Evolutionary conservation across 2,113 vertebrate species (phyloP).

Genomic region (Labeo catla): DNA sequence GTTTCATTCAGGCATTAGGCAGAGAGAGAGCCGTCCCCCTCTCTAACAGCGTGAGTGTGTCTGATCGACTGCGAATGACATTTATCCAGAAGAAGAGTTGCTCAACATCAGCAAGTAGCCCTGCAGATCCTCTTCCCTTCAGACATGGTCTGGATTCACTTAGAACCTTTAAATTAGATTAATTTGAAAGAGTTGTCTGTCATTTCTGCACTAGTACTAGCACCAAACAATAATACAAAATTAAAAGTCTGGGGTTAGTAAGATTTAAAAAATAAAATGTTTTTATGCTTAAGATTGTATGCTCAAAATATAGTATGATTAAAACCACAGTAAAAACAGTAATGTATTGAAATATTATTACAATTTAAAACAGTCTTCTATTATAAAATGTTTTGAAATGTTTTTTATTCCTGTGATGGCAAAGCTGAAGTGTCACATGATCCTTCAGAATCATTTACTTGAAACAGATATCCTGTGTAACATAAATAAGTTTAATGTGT

Average conservation of each 20-base stretch:
- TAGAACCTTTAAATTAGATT: not conserved
- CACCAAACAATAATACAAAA: not conserved
- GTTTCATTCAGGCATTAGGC: conserved; percentile 63
- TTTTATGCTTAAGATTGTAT: no score
- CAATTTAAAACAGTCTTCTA: not conserved
- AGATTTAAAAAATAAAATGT: no score
- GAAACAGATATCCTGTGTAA: not conserved
- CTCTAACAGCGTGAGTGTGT: conserved; percentile 77
- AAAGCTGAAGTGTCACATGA: not conserved
- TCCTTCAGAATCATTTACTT: not conserved
- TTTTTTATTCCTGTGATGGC: not conserved
- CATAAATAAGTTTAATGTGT: not conserved
- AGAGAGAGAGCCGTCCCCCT: conserved; percentile 74
- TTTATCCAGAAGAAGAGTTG: conserved; percentile 63
- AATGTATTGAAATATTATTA: not conserved
- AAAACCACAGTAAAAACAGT: not conserved
- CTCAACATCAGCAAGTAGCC: conserved; percentile 53
- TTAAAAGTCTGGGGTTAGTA: not conserved
- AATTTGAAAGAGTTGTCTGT: not conserved
- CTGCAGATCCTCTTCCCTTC: conserved; percentile 67
- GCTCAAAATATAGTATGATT: not conserved
- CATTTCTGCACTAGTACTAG: not conserved
- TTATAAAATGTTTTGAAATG: not conserved
- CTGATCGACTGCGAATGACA: conserved; percentile 76
- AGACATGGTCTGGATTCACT: conserved; percentile 69